phyloP scores from a whole-genome alignment of 2,888 invertebrate species.

The Drosophila meridionalis region DNA sequence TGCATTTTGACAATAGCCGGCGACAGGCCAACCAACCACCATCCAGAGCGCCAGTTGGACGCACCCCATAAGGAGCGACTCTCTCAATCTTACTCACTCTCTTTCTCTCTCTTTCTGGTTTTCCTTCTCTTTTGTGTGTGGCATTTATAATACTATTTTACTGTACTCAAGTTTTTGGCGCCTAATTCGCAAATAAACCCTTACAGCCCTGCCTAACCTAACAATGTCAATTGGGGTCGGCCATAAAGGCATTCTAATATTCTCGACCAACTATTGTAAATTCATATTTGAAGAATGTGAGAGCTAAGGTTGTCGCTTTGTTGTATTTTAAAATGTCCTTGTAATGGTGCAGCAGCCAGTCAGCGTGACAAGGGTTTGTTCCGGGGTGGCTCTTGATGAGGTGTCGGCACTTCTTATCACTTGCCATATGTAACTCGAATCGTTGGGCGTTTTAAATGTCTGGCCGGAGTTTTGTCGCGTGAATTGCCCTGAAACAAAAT shows the following conservation, averaged over 20 bases:
- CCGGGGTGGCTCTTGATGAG: constrained; percentile 63
- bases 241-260: constrained; percentile 4
- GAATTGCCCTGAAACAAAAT: constrained; percentile 67
- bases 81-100: constrained; percentile 7
- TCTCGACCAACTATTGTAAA: constrained; percentile 8
- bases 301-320: not conserved
- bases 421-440: constrained; percentile 71
- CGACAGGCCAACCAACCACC: constrained; percentile 49
- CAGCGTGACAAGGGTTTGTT: constrained; percentile 39
- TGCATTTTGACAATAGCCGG: constrained; percentile 44
- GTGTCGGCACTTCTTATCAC: constrained; percentile 69
- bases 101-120: constrained; percentile 10
- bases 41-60: constrained; percentile 9
- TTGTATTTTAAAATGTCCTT: constrained; percentile 19
- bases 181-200: constrained; percentile 36
- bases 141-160: constrained; percentile 33
- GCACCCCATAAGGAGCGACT: constrained; percentile 26
- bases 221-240: constrained; percentile 38
- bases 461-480: constrained; percentile 47
- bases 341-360: constrained; percentile 14
- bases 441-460: constrained; percentile 44
- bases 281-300: not conserved
- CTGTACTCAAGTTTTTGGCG: constrained; percentile 67
- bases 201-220: constrained; percentile 28
- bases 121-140: not conserved